Evolutionary conservation across 2,888 invertebrate species (phyloP).

Genomic region (Eurytoma californica): DNA sequence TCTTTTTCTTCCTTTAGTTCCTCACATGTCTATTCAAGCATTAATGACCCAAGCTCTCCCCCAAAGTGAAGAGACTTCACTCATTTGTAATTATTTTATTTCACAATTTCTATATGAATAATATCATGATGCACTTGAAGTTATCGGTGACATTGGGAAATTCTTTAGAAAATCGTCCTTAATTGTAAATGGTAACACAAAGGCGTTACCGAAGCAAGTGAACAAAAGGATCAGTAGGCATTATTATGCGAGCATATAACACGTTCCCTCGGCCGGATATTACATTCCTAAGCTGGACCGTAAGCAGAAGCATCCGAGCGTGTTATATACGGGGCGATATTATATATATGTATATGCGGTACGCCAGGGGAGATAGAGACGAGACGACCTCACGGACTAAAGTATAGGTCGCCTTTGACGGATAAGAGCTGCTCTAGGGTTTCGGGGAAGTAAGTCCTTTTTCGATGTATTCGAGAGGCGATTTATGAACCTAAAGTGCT

Average conservation of each 20-base stretch:
- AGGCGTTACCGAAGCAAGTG: background rate
- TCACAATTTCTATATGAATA: no score
- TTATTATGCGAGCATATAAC: slow-evolving; percentile 9
- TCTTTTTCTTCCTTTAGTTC: no score
- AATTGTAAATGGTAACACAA: background rate
- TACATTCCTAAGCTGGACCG: slow-evolving; percentile 42
- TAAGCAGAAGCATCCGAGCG: slow-evolving; percentile 8
- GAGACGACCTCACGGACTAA: background rate
- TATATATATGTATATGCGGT: slow-evolving; percentile 20
- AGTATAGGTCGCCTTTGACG: slow-evolving; percentile 36
- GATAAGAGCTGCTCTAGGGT: slow-evolving; percentile 36
- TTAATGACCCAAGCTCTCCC: no score
- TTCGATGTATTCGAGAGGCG: slow-evolving; percentile 12
- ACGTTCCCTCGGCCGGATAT: slow-evolving; percentile 29
- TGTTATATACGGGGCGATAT: slow-evolving; percentile 19
- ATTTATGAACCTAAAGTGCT: slow-evolving; percentile 1
- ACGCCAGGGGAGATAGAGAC: slow-evolving; percentile 11
- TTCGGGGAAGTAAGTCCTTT: slow-evolving; percentile 34
- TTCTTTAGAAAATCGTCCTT: background rate
- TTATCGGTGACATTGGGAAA: no score
- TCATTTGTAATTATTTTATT: no score
- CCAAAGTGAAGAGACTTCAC: no score
- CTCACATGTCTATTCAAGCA: no score
- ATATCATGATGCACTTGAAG: no score
- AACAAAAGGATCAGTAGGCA: slow-evolving; percentile 6